phyloP scores from a whole-genome alignment of 2,113 vertebrate genomes.

The Stictonetta naevosa region DNA sequence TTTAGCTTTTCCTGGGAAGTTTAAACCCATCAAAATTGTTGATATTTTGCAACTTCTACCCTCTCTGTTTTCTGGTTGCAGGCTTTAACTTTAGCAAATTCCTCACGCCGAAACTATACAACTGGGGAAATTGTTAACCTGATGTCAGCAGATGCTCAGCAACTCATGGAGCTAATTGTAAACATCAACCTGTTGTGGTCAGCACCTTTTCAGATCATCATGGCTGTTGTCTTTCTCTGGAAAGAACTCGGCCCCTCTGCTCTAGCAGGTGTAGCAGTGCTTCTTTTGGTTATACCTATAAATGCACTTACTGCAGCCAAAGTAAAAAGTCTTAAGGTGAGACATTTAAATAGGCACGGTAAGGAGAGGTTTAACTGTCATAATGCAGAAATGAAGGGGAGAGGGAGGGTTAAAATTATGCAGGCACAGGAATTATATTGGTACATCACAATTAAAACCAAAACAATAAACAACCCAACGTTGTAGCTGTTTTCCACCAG shows the following conservation, averaged over 20 bases:
- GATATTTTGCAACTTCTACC: background rate
- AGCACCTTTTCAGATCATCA: slow-evolving; percentile 69
- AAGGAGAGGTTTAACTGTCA: background rate
- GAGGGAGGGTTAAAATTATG: background rate
- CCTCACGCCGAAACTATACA: slow-evolving; percentile 50
- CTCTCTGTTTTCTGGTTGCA: background rate
- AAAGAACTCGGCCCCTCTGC: slow-evolving; percentile 68
- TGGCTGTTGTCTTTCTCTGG: slow-evolving; percentile 70
- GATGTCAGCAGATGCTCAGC: slow-evolving; percentile 67
- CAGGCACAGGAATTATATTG: background rate
- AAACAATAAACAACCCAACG: background rate
- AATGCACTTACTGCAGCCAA: slow-evolving; percentile 60
- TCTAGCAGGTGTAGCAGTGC: slow-evolving; percentile 60
- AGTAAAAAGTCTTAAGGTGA: slow-evolving; percentile 71
- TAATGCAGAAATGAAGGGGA: background rate
- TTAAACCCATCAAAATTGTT: background rate
- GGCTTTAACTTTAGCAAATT: slow-evolving; percentile 64
- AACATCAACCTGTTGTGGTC: slow-evolving; percentile 72
- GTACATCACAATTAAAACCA: background rate
- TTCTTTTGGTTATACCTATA: slow-evolving; percentile 70
- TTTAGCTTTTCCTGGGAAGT: background rate
- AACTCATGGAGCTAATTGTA: slow-evolving; percentile 67
- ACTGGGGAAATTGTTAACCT: slow-evolving; percentile 66
- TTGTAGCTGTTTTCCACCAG: background rate
- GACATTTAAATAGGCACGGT: background rate